These are phyloP conservation scores for Butorides virescens DNA, from an alignment of 2,113 vertebrate genomes.

Conservation along the genomic window DNA sequence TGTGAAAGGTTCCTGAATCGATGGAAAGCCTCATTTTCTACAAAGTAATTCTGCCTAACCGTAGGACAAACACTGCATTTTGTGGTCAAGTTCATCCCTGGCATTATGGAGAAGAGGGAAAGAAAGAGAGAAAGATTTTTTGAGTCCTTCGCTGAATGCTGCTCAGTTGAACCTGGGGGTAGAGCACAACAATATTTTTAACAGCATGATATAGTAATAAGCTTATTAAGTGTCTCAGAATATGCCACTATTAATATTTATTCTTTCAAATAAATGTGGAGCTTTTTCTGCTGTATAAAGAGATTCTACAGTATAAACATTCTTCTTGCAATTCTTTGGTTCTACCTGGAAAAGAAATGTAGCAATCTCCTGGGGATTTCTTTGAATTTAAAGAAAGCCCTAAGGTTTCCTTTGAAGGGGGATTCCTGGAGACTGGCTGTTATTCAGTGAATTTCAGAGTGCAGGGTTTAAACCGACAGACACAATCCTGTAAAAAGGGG, in stretches of 20 bases:
- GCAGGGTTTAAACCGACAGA: not conserved
- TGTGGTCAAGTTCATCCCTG: not conserved
- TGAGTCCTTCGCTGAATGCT: not conserved
- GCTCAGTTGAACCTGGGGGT: not conserved
- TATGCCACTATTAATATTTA: not conserved
- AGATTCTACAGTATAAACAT: not conserved
- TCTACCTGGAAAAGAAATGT: not conserved
- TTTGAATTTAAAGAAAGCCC: not conserved
- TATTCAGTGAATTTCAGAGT: not conserved
- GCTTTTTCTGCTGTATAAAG: not conserved
- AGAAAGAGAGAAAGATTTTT: not conserved
- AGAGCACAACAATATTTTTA: not conserved
- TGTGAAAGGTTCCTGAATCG: not conserved
- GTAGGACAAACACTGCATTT: not conserved
- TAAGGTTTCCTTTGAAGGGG: not conserved
- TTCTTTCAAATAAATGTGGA: not conserved
- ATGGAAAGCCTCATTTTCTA: not conserved
- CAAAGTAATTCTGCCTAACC: not conserved
- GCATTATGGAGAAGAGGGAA: not conserved
- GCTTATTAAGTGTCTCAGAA: not conserved
- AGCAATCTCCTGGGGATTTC: not conserved
- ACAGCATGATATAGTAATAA: not conserved
- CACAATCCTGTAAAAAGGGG: not conserved
- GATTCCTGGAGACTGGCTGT: not conserved
- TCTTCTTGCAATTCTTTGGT: not conserved